Evolutionary conservation across 2,888 invertebrate genomes (phyloP).

Genomic region (Epiblema foenella): DNA sequence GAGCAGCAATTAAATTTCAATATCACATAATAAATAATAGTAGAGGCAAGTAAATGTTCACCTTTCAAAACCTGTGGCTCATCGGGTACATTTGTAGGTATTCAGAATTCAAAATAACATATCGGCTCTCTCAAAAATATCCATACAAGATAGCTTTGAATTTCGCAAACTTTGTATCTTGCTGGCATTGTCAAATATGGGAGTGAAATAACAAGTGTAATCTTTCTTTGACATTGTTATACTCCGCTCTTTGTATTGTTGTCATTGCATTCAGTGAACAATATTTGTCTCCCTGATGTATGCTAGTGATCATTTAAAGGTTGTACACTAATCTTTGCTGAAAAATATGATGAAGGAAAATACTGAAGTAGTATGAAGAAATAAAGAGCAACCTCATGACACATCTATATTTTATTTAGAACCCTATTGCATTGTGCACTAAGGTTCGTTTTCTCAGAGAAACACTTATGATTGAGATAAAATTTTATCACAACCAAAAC

Average conservation of each 20-base stretch:
- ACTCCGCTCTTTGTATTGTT: neutral
- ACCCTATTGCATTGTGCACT: neutral
- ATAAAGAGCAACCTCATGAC: neutral
- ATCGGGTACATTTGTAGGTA: no score
- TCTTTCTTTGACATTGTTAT: neutral
- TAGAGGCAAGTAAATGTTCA: neutral
- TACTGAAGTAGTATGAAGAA: neutral
- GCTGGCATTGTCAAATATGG: neutral
- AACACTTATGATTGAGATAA: neutral
- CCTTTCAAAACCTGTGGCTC: no score
- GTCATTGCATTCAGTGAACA: neutral
- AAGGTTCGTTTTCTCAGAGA: neutral
- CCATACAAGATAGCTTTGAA: no score
- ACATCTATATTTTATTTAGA: neutral
- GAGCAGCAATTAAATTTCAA: neutral
- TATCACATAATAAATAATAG: neutral
- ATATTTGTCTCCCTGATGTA: neutral
- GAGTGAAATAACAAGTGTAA: neutral
- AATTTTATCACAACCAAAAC: neutral
- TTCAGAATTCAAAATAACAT: no score
- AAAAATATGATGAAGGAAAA: neutral
- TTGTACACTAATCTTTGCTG: neutral
- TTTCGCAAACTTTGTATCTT: no score
- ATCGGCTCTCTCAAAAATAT: no score
- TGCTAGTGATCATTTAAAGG: neutral